Evolutionary conservation across 2,797 vertebrate species (phyloP).

Genomic region (Tangara arthus): DNA sequence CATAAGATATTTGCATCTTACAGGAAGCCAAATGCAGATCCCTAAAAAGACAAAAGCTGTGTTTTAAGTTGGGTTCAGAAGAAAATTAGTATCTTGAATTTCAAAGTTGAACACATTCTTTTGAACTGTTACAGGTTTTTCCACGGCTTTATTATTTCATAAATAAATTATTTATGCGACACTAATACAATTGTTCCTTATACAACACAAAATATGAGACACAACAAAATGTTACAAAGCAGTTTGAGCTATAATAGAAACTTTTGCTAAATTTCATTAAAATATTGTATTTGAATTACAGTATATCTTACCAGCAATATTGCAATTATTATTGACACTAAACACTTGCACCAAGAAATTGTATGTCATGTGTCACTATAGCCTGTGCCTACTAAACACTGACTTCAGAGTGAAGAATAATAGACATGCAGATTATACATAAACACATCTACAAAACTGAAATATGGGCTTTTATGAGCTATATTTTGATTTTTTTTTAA

Average conservation of each 20-base stretch:
- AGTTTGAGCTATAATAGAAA: not conserved
- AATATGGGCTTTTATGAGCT: constrained; percentile 30
- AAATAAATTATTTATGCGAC: not conserved
- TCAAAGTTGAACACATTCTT: not conserved
- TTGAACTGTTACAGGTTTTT: not conserved
- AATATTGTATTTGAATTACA: not conserved
- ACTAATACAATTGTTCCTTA: not conserved
- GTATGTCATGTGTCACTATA: not conserved
- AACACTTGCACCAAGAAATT: not conserved
- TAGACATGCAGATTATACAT: not conserved
- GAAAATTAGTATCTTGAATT: not conserved
- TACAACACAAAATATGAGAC: not conserved
- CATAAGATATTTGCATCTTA: not conserved
- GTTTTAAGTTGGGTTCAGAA: not conserved
- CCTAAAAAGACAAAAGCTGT: not conserved
- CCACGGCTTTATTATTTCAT: not conserved
- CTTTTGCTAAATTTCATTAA: not conserved
- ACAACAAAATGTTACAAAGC: not conserved
- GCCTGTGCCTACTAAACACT: not conserved
- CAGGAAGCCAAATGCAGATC: not conserved
- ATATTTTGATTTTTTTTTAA: constrained; percentile 32
- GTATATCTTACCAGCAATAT: not conserved
- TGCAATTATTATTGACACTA: not conserved
- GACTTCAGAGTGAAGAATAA: constrained; percentile 31
- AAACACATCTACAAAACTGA: constrained; percentile 29